Evolutionary conservation across 2,888 invertebrate genomes (phyloP), one percentile per base, ranked within the genome.

Genomic region (Schizaphis graminum): DNA sequence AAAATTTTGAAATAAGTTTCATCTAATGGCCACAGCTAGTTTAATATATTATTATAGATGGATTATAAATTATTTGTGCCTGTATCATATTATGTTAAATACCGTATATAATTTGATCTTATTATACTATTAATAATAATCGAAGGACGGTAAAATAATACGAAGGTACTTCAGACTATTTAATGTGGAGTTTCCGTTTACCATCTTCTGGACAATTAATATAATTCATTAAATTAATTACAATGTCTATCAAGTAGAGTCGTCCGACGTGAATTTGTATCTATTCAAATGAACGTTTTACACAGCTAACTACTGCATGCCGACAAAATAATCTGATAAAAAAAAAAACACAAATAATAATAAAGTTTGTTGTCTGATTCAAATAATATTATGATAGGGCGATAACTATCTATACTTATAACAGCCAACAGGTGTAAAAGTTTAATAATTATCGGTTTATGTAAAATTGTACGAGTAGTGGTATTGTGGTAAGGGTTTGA

Each of bases 221-320:
- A 35, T 77, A 53, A 77, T 77, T 77, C n/a, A 26, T 49, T 77
- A n/a, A 91, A 77, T 91, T 53, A 77, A 49, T 35, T 84, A 53
- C 26, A 41, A 84, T 41, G n/a, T 56, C 56, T 26, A 13, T 84
- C 84, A 44, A 91, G 28, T 16, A 41, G 77, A 91, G 28, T 16
- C 3, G 41, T 53, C 41, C 8, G 77, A 84, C 3, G 77, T 84
- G 26, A 91, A 77, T 91, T 91, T 35, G 53, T 53, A 21, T 91
- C 84, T n/a, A 91, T 91, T 91, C 3, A 13, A 41, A 53, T 41
- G 28, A 2, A 3, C 21, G 21, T 77, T 35, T 35, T 77, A 77
- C 21, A 77, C 35, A 35, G 35, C 67, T 77, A 67, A 67, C 67
- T 10, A 41, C 35, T 77, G 35, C 35, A 77, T 7, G 35, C 5